These are phyloP conservation scores for Eledone cirrhosa DNA, from an alignment of 2,888 invertebrate genomes.

Conservation along the genomic window DNA sequence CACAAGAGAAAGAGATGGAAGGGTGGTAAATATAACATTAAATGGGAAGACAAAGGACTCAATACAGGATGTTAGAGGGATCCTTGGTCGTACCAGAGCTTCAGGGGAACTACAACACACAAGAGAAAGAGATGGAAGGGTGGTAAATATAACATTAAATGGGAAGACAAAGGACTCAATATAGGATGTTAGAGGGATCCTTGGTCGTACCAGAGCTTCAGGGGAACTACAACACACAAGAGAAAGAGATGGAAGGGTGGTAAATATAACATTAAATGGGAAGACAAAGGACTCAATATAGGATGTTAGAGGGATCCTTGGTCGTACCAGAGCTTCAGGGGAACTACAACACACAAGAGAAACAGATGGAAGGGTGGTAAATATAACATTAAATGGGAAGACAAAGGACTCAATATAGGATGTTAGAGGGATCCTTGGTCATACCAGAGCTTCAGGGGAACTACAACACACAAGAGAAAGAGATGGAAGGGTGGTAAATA, in stretches of 20 bases:
- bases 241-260: neutral
- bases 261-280: too few relatives aligned
- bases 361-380: too few relatives aligned
- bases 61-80: slow-evolving; percentile 85
- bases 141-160: too few relatives aligned
- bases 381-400: too few relatives aligned
- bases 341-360: slow-evolving; percentile 68
- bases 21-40: too few relatives aligned
- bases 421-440: slow-evolving; percentile 83
- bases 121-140: neutral
- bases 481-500: too few relatives aligned
- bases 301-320: slow-evolving; percentile 82
- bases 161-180: slow-evolving; percentile 84
- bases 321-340: slow-evolving; percentile 78
- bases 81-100: slow-evolving; percentile 80
- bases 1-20: neutral
- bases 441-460: slow-evolving; percentile 76
- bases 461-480: slow-evolving; percentile 62
- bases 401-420: slow-evolving; percentile 87
- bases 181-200: slow-evolving; percentile 84
- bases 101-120: slow-evolving; percentile 71
- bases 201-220: slow-evolving; percentile 79
- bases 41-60: slow-evolving; percentile 83
- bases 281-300: slow-evolving; percentile 87
- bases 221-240: slow-evolving; percentile 70